Evolutionary conservation across 2,888 invertebrate genomes (phyloP).

Genomic region (Brachycybe producta): DNA sequence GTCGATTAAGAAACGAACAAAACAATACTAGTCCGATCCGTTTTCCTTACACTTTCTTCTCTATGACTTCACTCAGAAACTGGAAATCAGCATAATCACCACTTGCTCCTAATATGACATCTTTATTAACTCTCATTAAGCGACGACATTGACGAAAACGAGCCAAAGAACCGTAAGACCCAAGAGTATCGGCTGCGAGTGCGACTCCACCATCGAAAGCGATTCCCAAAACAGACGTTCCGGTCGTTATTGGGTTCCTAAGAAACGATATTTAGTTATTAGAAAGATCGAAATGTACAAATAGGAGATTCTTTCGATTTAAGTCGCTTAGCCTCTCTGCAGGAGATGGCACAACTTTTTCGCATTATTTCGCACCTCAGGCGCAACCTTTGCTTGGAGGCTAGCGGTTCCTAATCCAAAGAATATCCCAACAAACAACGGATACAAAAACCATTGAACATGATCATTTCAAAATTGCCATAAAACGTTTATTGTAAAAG

Average conservation of each 20-base stretch:
- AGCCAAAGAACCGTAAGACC: constrained; percentile 86
- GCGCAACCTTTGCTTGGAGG: too few relatives aligned
- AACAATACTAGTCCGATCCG: neutral
- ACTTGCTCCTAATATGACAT: constrained; percentile 73
- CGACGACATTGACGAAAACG: constrained; percentile 73
- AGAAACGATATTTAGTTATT: constrained; percentile 16
- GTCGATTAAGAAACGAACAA: neutral
- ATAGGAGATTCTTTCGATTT: neutral
- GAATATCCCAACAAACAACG: too few relatives aligned
- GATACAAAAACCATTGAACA: too few relatives aligned
- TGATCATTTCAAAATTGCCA: too few relatives aligned
- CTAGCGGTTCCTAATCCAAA: too few relatives aligned
- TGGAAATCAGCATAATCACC: constrained; percentile 98
- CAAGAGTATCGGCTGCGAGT: constrained; percentile 82
- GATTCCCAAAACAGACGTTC: constrained; percentile 79
- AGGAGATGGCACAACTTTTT: too few relatives aligned
- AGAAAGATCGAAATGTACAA: neutral
- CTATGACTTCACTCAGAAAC: constrained; percentile 67
- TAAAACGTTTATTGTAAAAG: too few relatives aligned
- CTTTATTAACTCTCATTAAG: constrained; percentile 74
- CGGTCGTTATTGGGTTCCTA: constrained; percentile 68
- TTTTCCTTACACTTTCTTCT: constrained; percentile 63
- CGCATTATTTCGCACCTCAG: too few relatives aligned
- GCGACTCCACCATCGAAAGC: constrained; percentile 77
- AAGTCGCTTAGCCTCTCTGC: too few relatives aligned